Percentiles rank a stretch among this genome's conserved stretches.
phyloP scores from a whole-genome alignment of 2,797 vertebrate species.

The Lacerta agilis region DNA sequence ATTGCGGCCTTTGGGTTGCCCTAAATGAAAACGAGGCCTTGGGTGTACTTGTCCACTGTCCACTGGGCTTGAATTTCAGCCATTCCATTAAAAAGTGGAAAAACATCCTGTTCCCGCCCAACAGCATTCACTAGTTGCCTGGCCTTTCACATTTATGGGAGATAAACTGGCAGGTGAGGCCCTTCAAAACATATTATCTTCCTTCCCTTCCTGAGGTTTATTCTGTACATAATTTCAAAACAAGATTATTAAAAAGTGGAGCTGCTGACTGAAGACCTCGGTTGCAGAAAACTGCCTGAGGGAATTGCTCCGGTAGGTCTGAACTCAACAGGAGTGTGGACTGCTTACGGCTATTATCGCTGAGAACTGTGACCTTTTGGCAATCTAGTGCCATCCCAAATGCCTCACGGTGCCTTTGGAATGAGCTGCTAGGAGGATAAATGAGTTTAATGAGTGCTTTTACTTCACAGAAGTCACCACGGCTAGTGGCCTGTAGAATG shows the following conservation, averaged over 20 bases:
- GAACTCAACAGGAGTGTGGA: background rate
- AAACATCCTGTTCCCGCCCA: slow-evolving; percentile 27
- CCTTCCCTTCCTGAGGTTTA: background rate
- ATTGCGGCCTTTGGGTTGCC: slow-evolving; percentile 14
- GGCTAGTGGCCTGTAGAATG: slow-evolving; percentile 52
- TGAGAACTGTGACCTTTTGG: slow-evolving; percentile 45
- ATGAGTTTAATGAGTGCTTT: slow-evolving; percentile 66
- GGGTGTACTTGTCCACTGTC: slow-evolving; percentile 7
- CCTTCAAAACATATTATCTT: slow-evolving; percentile 31
- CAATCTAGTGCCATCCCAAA: slow-evolving; percentile 43
- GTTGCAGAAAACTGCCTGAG: background rate
- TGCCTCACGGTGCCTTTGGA: slow-evolving; percentile 31
- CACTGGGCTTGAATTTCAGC: slow-evolving; percentile 4
- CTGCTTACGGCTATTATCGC: background rate
- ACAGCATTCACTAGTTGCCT: background rate
- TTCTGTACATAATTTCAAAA: slow-evolving; percentile 2
- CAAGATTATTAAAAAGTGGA: slow-evolving; percentile 1
- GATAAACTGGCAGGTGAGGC: background rate
- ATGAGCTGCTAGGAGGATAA: slow-evolving; percentile 49
- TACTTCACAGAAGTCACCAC: slow-evolving; percentile 50
- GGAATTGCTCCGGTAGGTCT: slow-evolving; percentile 32
- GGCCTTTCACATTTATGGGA: background rate
- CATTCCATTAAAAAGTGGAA: background rate
- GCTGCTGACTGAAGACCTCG: slow-evolving; percentile 29
- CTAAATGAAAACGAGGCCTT: slow-evolving; percentile 14